Conservation (phyloP, 2,888 invertebrate species). For the Cerceris rybyensis region DNA sequence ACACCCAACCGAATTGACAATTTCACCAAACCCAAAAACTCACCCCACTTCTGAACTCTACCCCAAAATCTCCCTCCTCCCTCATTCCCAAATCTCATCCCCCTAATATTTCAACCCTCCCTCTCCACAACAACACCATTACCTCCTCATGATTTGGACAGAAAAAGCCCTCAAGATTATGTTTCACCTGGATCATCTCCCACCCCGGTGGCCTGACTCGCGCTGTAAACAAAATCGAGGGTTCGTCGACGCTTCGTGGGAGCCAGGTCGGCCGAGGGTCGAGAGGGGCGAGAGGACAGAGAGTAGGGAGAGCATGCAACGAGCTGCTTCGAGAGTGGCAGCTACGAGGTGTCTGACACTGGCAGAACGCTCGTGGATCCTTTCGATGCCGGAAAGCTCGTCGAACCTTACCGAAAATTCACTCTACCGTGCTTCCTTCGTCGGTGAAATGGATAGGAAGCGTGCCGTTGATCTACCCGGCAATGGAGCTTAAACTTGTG, state of each 20-base stretch:
- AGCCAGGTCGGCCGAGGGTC: constrained; percentile 29
- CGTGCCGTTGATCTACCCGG: neutral
- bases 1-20: too few relatives aligned
- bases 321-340: constrained; percentile 42
- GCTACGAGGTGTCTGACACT: constrained; percentile 48
- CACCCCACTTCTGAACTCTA: too few relatives aligned
- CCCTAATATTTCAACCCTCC: too few relatives aligned
- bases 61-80: too few relatives aligned
- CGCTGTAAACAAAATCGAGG: constrained; percentile 53
- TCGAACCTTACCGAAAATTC: neutral
- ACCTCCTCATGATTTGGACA: neutral
- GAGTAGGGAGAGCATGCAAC: constrained; percentile 3
- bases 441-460: neutral
- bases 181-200: neutral
- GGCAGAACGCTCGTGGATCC: constrained; percentile 51
- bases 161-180: constrained; percentile 5
- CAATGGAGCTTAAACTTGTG: too few relatives aligned
- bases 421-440: neutral
- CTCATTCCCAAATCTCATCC: too few relatives aligned
- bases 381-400: constrained; percentile 35
- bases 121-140: too few relatives aligned
- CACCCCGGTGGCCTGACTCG: constrained; percentile 3
- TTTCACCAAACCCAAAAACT: too few relatives aligned
- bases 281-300: constrained; percentile 11
- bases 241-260: constrained; percentile 24